Evolutionary conservation across 2,797 vertebrate species (phyloP), one percentile per base, ranked within the genome.

Genomic region (Centropyge bicolor): DNA sequence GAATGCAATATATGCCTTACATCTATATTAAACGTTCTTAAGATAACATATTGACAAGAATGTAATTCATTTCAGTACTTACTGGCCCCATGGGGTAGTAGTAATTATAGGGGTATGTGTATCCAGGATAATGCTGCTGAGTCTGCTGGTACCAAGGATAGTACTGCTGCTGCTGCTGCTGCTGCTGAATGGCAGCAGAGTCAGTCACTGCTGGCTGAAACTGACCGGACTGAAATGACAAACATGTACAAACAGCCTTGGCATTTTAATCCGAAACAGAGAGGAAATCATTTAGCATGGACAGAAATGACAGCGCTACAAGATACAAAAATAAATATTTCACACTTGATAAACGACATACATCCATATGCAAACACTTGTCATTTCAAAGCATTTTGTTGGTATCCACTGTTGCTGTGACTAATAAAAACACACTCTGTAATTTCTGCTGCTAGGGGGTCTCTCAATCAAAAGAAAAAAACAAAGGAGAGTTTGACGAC

Each of bases 61-160:
- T 4, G 49, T 45, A 48, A 46, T 19, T 6, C 0, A 0, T 56
- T 43, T 70, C 1, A 67, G 51, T 66, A 93, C 94, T 93, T 87
- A 95, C 95, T 62, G 92, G 89, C 65, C 69, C 65, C 93, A 96
- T 90, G 17, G 76, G 88, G 69, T 97, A 97, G 85, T 97, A 97
- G 84, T 97, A 97, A 83, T 95, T 94, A 81, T 98, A 98, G 0
- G 96, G 95, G 54, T 98, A 98, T 12, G 94, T 57, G 27, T 98
- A 98, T 78, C 92, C 95, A 86, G 94, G 94, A 90, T 97, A 98
- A 65, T 96, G 95, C 79, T 96, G 95, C 74, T 94, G 93, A 76
- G 93, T 92, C 81, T 95, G 96, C 74, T 96, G 96, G 91, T 96
- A 97, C 95, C 96, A 97, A 45, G 96, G 96, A 83, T 96, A 97